These are phyloP conservation scores for Steinernema khuongi DNA, from an alignment of 1,140 invertebrate genomes.

Conservation along the genomic window DNA sequence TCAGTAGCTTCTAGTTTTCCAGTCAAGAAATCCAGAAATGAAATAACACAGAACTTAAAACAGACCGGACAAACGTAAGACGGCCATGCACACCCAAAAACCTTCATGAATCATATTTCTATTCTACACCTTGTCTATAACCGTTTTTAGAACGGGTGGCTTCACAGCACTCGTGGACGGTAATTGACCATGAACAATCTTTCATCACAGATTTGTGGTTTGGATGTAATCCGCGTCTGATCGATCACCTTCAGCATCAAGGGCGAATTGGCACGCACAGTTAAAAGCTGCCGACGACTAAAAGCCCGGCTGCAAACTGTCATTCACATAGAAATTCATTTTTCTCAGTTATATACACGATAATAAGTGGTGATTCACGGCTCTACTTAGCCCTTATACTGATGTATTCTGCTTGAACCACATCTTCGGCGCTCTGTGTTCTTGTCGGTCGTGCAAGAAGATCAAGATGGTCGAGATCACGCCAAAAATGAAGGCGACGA, in stretches of 20 bases:
- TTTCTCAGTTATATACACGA: constrained; percentile 1
- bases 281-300: not conserved
- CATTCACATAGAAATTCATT: constrained; percentile 7
- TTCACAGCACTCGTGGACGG: too few species aligned
- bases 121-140: too few species aligned
- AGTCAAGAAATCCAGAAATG: too few species aligned
- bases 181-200: too few species aligned
- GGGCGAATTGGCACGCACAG: not conserved
- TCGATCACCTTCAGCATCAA: not conserved
- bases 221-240: not conserved
- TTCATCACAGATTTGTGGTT: not conserved
- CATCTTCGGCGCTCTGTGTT: not conserved
- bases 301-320: too few species aligned
- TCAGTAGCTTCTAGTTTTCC: too few species aligned
- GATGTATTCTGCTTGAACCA: constrained; percentile 17
- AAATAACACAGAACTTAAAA: too few species aligned
- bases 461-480: constrained; percentile 1
- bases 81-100: too few species aligned
- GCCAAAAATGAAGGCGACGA: constrained; percentile 5
- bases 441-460: constrained; percentile 16
- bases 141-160: too few species aligned
- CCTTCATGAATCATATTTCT: too few species aligned
- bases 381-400: not conserved
- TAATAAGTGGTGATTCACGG: not conserved
- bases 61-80: too few species aligned